phyloP scores from a whole-genome alignment of 2,888 invertebrate species.

The Caenorhabditis virilis region DNA sequence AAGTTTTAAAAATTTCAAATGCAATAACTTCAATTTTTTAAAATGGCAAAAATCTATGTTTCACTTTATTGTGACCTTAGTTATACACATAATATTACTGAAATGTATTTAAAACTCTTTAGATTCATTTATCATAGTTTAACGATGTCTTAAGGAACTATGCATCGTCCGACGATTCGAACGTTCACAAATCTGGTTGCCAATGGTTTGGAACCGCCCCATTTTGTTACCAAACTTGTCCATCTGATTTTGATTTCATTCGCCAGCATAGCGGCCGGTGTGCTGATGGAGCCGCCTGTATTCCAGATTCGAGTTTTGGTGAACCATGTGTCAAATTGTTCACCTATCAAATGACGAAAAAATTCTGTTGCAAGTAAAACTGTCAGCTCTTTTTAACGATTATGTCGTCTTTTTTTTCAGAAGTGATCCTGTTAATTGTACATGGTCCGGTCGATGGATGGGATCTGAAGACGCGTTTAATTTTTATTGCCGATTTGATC shows the following conservation, averaged over 20 bases:
- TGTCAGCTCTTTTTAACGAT: no score
- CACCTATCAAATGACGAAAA: slow-evolving; percentile 45
- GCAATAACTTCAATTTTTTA: no score
- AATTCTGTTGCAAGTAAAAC: slow-evolving; percentile 53
- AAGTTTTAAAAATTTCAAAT: no score
- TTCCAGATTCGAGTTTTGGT: slow-evolving; percentile 48
- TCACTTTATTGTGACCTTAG: no score
- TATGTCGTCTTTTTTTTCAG: slow-evolving; percentile 9
- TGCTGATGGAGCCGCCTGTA: slow-evolving; percentile 38
- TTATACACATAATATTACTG: no score
- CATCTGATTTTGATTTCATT: slow-evolving; percentile 46
- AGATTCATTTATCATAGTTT: no score
- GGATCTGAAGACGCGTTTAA: slow-evolving; percentile 48
- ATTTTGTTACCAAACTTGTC: slow-evolving; percentile 43
- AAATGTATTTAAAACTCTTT: no score
- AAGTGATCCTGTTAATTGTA: slow-evolving; percentile 45
- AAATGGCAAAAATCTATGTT: no score
- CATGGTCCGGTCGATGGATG: slow-evolving; percentile 52
- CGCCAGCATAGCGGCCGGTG: slow-evolving; percentile 45
- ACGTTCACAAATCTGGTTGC: slow-evolving; percentile 33
- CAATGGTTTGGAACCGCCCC: slow-evolving; percentile 50
- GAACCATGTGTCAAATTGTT: slow-evolving; percentile 46
- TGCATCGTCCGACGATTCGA: slow-evolving; percentile 13
- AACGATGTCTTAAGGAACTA: no score
- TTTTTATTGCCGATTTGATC: slow-evolving; percentile 47